phyloP scores from a whole-genome alignment of 2,888 invertebrate genomes.

The Conomelus anceps region DNA sequence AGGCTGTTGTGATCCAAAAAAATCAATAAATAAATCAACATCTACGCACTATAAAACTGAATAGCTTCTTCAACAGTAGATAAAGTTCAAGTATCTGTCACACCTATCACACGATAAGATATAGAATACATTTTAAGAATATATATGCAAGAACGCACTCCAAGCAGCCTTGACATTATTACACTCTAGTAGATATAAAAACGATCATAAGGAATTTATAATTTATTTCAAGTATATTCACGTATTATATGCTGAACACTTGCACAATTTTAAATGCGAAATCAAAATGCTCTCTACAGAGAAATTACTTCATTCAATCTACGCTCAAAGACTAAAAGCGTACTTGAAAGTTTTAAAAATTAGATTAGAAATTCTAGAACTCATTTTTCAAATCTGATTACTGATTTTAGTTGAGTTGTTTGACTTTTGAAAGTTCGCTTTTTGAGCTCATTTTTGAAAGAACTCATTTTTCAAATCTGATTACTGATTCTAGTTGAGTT shows the following conservation, averaged over 20 bases:
- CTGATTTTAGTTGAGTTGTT: no score
- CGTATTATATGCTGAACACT: neutral
- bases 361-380: neutral
- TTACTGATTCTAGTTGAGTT: no score
- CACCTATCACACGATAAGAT: neutral
- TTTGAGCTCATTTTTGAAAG: no score
- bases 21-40: no score
- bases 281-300: neutral
- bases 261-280: neutral
- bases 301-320: neutral
- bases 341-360: neutral
- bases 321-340: neutral
- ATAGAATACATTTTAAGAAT: neutral
- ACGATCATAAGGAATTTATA: neutral
- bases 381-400: no score
- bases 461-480: no score
- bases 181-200: neutral
- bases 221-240: neutral
- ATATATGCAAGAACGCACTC: neutral
- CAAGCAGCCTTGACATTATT: neutral
- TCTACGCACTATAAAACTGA: no score
- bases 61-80: neutral
- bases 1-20: no score
- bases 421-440: no score
- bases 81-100: neutral